Evolutionary conservation across 2,888 invertebrate species (phyloP).

Genomic region (Chelonus formosanus): DNA sequence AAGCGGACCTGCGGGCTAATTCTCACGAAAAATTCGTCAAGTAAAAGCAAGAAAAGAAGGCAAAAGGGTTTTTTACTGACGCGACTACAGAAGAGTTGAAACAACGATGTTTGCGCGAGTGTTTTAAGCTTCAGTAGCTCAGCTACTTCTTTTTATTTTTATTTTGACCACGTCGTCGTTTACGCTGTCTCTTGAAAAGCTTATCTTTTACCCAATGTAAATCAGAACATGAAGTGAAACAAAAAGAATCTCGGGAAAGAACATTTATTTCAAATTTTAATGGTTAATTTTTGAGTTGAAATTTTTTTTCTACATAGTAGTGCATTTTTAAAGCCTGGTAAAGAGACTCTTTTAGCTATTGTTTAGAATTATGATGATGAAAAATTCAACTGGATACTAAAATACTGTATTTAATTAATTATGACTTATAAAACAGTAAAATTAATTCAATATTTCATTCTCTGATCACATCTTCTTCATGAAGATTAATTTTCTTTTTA

Average conservation of each 20-base stretch:
- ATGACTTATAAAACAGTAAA: too few species aligned
- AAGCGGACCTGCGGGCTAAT: conserved; percentile 13
- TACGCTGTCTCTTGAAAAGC: conserved; percentile 1
- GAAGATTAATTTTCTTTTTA: too few species aligned
- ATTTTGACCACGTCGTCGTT: conserved; percentile 1
- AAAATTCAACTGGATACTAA: too few species aligned
- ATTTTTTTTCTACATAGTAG: too few species aligned
- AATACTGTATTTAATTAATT: too few species aligned
- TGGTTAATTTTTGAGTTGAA: too few species aligned
- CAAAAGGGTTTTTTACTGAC: neutral
- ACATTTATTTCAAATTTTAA: neutral
- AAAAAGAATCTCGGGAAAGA: neutral
- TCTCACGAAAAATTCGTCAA: conserved; percentile 13
- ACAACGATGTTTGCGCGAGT: conserved; percentile 15
- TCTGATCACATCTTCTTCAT: too few species aligned
- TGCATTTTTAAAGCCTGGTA: too few species aligned
- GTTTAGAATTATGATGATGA: too few species aligned
- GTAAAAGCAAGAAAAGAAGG: conserved; percentile 1
- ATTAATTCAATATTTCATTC: too few species aligned
- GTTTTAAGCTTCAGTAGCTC: conserved; percentile 18
- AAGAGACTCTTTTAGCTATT: too few species aligned
- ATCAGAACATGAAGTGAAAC: neutral
- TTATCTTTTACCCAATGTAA: conserved; percentile 3
- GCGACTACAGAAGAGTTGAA: neutral
- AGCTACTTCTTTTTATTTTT: conserved; percentile 8